These are phyloP conservation scores for Achatina immaculata DNA, from an alignment of 1,140 invertebrate species.

Conservation along the genomic window DNA sequence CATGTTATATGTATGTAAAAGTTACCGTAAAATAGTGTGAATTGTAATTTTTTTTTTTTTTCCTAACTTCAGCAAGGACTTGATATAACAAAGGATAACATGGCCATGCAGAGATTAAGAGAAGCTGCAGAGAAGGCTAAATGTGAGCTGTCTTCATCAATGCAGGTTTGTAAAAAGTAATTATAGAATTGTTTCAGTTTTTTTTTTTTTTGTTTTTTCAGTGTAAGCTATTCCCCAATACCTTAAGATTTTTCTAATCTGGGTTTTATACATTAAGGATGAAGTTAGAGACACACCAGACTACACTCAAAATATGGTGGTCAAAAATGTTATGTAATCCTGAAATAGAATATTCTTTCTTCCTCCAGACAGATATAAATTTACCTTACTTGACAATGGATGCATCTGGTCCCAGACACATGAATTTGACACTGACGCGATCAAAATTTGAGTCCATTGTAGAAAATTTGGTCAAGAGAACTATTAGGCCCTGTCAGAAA, in stretches of 20 bases:
- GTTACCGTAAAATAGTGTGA: too few relatives aligned
- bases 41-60: too few relatives aligned
- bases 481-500: constrained; percentile 94
- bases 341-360: too few relatives aligned
- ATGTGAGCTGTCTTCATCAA: constrained; percentile 93
- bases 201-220: too few relatives aligned
- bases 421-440: constrained; percentile 94
- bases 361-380: constrained; percentile 95
- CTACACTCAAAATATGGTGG: too few relatives aligned
- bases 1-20: too few relatives aligned
- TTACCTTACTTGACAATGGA: constrained; percentile 99
- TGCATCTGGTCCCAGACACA: constrained; percentile 96
- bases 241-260: too few relatives aligned
- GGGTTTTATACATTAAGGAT: too few relatives aligned
- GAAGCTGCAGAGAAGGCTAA: constrained; percentile 99
- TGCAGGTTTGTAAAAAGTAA: constrained; percentile 72
- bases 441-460: constrained; percentile 96
- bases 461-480: constrained; percentile 93
- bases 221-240: too few relatives aligned
- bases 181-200: too few relatives aligned
- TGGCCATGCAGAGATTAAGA: constrained; percentile 98
- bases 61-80: constrained; percentile 83
- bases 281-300: too few relatives aligned
- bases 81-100: constrained; percentile 94
- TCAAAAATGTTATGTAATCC: too few relatives aligned